Conservation (phyloP, 2,888 invertebrate genomes). For the Sinopyrophorus schimmeli region DNA sequence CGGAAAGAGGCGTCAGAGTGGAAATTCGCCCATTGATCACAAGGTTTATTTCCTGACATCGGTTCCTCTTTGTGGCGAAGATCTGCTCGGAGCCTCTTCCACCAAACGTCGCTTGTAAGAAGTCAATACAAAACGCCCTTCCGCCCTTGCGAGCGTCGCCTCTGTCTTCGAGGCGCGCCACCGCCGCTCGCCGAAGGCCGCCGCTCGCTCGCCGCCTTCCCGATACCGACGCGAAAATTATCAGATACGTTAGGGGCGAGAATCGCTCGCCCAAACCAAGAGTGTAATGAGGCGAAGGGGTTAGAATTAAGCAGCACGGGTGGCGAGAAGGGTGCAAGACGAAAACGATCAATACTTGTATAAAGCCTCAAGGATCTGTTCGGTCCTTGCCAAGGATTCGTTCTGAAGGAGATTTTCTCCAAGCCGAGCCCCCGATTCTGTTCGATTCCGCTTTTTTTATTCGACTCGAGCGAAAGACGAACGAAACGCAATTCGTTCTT, state of each 20-base stretch:
- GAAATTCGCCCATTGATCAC: constrained; percentile 52
- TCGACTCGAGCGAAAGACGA: no score
- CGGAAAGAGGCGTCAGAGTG: constrained; percentile 51
- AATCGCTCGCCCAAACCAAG: constrained; percentile 52
- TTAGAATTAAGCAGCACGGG: constrained; percentile 49
- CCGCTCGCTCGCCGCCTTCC: constrained; percentile 14
- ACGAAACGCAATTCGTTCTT: no score
- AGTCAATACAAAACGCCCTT: constrained; percentile 7
- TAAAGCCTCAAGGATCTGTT: constrained; percentile 49
- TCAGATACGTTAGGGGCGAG: constrained; percentile 52
- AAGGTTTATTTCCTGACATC: constrained; percentile 43
- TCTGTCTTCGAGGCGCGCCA: constrained; percentile 13
- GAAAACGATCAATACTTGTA: constrained; percentile 51
- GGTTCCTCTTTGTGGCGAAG: constrained; percentile 33
- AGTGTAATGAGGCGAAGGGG: constrained; percentile 55
- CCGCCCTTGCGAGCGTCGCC: constrained; percentile 7
- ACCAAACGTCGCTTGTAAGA: constrained; percentile 12
- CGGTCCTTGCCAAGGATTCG: constrained; percentile 39
- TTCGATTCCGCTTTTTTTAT: no score
- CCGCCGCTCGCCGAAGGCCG: constrained; percentile 13
- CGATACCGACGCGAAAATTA: constrained; percentile 41
- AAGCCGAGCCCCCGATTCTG: no score
- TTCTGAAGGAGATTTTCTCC: constrained; percentile 33
- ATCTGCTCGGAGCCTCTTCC: constrained; percentile 19
- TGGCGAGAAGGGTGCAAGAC: constrained; percentile 46